Conservation (phyloP, 2,113 vertebrate species). For the Microcebus murinus region DNA sequence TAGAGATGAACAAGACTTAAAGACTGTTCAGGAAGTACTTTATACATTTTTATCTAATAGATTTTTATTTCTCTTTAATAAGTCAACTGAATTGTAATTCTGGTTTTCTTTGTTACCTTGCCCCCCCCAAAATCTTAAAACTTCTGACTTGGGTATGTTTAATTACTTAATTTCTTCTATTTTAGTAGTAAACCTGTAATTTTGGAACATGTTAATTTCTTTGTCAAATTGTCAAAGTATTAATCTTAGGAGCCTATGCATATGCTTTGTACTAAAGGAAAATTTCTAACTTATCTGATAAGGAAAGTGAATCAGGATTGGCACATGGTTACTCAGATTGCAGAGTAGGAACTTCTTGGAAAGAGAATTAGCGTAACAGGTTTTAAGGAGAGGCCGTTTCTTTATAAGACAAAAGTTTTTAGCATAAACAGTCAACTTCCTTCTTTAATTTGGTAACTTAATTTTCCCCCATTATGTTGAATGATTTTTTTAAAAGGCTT, state of each 20-base stretch:
- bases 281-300: conserved; percentile 39
- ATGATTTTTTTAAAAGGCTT: background rate
- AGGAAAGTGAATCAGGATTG: conserved; percentile 56
- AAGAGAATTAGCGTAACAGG: conserved; percentile 68
- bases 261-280: conserved; percentile 37
- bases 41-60: background rate
- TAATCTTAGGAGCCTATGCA: background rate
- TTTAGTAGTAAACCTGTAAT: background rate
- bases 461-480: background rate
- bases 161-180: conserved; percentile 1
- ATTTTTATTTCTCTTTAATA: conserved; percentile 46
- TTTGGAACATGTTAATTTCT: conserved; percentile 40
- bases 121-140: background rate
- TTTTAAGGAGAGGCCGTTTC: conserved; percentile 58
- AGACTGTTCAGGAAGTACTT: background rate
- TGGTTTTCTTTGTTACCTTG: conserved; percentile 12
- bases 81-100: background rate
- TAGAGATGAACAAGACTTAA: background rate
- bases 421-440: conserved; percentile 63
- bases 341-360: conserved; percentile 74
- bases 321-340: conserved; percentile 51
- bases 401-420: background rate
- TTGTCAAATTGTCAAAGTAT: conserved; percentile 26
- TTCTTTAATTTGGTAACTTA: conserved; percentile 62
- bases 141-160: background rate